Conservation (phyloP, 2,888 invertebrate genomes). For the Ormyrus labotus region DNA sequence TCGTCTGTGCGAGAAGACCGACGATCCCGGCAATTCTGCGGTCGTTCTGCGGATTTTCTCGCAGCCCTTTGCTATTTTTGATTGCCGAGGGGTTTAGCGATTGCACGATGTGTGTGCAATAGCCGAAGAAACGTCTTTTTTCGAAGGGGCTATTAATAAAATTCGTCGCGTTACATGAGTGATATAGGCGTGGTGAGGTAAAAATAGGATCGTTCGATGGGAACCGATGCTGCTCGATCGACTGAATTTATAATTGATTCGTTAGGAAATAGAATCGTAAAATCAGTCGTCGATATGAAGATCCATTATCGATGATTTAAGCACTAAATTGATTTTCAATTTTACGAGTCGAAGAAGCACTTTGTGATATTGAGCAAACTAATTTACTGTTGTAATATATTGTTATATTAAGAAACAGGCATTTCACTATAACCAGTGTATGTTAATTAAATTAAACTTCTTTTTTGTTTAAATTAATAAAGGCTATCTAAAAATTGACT, state of each 20-base stretch:
- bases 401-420: conserved; percentile 5
- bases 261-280: conserved; percentile 11
- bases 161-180: no score
- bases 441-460: no score
- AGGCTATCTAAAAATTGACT: no score
- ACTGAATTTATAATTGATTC: no score
- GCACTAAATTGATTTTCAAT: background rate
- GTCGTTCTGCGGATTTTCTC: background rate
- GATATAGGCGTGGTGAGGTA: background rate
- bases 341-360: conserved; percentile 20
- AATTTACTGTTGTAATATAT: conserved; percentile 1
- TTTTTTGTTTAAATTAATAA: no score
- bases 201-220: conserved; percentile 4
- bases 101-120: no score
- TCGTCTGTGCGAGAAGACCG: conserved; percentile 11
- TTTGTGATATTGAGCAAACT: background rate
- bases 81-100: background rate
- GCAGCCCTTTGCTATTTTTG: background rate
- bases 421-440: background rate
- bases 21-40: conserved; percentile 1
- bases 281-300: background rate
- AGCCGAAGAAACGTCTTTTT: no score
- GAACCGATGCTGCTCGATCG: background rate
- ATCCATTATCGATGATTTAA: background rate
- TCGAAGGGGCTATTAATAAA: no score